These are phyloP conservation scores for Schizopygopsis pylzovi DNA, from an alignment of 2,797 vertebrate genomes.

Conservation along the genomic window DNA sequence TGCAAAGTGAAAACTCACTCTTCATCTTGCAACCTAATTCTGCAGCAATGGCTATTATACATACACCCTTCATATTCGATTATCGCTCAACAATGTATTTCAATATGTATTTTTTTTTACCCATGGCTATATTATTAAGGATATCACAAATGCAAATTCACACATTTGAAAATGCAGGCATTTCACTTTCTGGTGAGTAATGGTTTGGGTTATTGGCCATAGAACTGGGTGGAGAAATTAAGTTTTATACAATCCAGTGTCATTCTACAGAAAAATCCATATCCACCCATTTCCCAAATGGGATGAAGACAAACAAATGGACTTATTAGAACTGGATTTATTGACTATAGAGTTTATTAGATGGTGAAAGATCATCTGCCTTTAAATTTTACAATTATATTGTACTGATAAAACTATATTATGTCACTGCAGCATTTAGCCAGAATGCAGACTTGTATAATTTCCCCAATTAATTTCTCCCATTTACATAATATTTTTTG, in stretches of 20 bases:
- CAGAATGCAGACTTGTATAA: conserved; percentile 1
- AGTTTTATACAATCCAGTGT: conserved; percentile 1
- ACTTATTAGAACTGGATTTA: conserved; percentile 40
- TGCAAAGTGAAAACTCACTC: conserved; percentile 20
- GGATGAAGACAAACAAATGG: conserved; percentile 37
- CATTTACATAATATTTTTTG: not conserved
- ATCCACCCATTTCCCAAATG: conserved; percentile 37
- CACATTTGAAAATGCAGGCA: conserved; percentile 20
- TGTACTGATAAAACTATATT: conserved; percentile 17
- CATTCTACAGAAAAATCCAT: conserved; percentile 41
- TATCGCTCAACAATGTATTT: conserved; percentile 6
- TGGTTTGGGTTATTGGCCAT: conserved; percentile 41
- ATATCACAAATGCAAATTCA: conserved; percentile 32
- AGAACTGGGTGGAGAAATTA: conserved; percentile 19
- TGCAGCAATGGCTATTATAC: conserved; percentile 7
- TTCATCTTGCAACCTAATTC: conserved; percentile 6
- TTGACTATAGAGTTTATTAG: conserved; percentile 35
- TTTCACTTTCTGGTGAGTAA: conserved; percentile 27
- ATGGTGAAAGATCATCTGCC: conserved; percentile 15
- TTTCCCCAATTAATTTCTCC: not conserved
- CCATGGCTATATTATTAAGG: conserved; percentile 9
- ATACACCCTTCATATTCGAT: conserved; percentile 20
- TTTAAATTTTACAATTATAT: conserved; percentile 41
- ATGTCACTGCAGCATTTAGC: conserved; percentile 5
- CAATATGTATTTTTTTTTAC: not conserved